These are phyloP conservation scores for Coelopa frigida DNA, from an alignment of 1,140 invertebrate species.

Conservation along the genomic window DNA sequence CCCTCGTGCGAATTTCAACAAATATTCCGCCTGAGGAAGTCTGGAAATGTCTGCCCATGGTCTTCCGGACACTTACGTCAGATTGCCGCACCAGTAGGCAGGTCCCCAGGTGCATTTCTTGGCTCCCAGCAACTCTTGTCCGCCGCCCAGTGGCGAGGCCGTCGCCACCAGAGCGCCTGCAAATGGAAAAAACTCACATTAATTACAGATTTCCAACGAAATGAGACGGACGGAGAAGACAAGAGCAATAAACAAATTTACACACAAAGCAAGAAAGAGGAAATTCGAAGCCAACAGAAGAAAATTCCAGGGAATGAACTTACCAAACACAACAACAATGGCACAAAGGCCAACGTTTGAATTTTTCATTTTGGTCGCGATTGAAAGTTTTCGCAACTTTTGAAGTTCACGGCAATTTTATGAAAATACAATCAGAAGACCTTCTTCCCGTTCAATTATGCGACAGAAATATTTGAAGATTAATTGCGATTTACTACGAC, in stretches of 20 bases:
- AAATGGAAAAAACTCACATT: conserved; percentile 16
- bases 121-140: conserved; percentile 47
- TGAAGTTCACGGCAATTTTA: too few relatives aligned
- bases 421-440: too few relatives aligned
- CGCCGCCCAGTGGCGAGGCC: conserved; percentile 33
- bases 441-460: too few relatives aligned
- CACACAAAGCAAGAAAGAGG: too few relatives aligned
- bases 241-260: conserved; percentile 18
- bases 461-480: too few relatives aligned
- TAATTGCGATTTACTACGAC: too few relatives aligned
- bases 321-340: conserved; percentile 31
- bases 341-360: conserved; percentile 29
- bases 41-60: too few relatives aligned
- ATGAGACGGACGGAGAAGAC: conserved; percentile 18
- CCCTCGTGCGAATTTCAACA: too few relatives aligned
- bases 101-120: conserved; percentile 72
- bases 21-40: too few relatives aligned
- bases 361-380: conserved; percentile 12
- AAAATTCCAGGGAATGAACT: too few relatives aligned
- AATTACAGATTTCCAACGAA: conserved; percentile 6
- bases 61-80: conserved; percentile 58
- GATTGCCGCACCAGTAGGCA: conserved; percentile 74
- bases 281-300: neutral
- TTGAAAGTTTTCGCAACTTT: too few relatives aligned
- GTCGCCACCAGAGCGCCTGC: conserved; percentile 18